Evolutionary conservation across 2,888 invertebrate species (phyloP).

Genomic region (Drosophila emarginata): DNA sequence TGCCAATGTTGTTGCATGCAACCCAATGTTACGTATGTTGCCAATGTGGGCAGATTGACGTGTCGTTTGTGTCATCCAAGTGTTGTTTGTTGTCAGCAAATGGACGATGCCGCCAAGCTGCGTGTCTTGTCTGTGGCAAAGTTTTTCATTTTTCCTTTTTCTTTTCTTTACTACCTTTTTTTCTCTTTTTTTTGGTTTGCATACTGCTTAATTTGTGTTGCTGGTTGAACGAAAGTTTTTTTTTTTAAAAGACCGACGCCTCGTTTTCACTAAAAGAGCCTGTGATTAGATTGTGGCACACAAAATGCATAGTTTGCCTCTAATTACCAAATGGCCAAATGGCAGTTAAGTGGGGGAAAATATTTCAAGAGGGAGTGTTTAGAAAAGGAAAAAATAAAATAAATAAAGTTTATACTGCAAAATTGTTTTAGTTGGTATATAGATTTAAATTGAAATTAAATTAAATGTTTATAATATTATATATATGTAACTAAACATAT

Average conservation of each 20-base stretch:
- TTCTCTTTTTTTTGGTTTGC: constrained; percentile 52
- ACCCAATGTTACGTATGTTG: constrained; percentile 1
- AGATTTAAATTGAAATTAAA: too few species aligned
- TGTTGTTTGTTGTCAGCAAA: constrained; percentile 53
- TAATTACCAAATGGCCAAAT: constrained; percentile 39
- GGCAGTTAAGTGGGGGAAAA: not conserved
- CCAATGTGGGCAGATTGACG: constrained; percentile 75
- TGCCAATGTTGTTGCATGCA: constrained; percentile 57
- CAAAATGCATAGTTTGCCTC: constrained; percentile 45
- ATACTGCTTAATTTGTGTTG: constrained; percentile 50
- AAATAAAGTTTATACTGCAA: too few species aligned
- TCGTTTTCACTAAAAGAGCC: constrained; percentile 64
- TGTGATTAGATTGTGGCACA: constrained; percentile 59
- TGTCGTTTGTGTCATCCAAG: constrained; percentile 70
- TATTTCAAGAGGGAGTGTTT: too few species aligned
- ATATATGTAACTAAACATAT: too few species aligned
- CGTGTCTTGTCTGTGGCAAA: constrained; percentile 53
- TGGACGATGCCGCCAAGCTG: constrained; percentile 36
- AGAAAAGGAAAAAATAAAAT: too few species aligned
- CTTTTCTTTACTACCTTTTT: constrained; percentile 25
- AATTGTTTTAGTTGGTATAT: too few species aligned
- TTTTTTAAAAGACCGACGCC: constrained; percentile 46
- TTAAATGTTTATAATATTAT: too few species aligned
- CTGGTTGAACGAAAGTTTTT: constrained; percentile 65
- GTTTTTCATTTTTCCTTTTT: constrained; percentile 6